Base-by-base conservation (phyloP, 2,797 vertebrate genomes). In the Tragelaphus oryx region DNA sequence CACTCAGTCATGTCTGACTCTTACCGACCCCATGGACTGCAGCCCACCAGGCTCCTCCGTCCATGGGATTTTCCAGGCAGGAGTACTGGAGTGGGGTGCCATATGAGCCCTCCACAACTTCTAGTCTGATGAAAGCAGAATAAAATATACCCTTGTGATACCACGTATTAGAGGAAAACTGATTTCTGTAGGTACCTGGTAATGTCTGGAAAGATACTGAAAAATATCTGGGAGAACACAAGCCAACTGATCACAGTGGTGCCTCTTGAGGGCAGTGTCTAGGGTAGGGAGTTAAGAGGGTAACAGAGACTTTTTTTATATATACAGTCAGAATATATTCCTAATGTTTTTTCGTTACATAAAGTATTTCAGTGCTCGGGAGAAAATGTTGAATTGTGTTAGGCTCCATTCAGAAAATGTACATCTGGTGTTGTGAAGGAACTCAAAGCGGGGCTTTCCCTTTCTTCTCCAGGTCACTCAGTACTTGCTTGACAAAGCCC, bases 401-500 rank as follows among this genome's bases (percentile, higher is more conserved):
- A 30, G 22, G 62, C 81, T 88, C 79, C 6, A 20, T 46, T 87
- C 18, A 79, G 55, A 89, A 84, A 91, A 88, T 11, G 30, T 71
- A 6, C 1, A 0, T 11, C 24, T 30, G 2, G 2, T 33, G 9
- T 83, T 91, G 68, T 30, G 6, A 83, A 62, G 65, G 41, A 87
- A 59, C 9, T 82, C 6, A 91, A 60, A 91, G 18, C 22, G 26
- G 8, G 18, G 10, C 3, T 91, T 80, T 83, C n/a, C 62, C 11
- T 65, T 7, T 57, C 7, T 7, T 96, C 68, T 96, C 87, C 98
- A 99, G 99, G 99, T 99, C 97, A 99, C 99, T 95, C 99, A 99
- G 95, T 99, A 99, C 97, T 98, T 99, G 97, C 98, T 99, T 97
- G 99, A 99, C 98, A 99, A 99, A 98, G 99, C 99, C 28, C 98